phyloP scores from a whole-genome alignment of 1,140 invertebrate species.

The Eriosoma lanigerum region DNA sequence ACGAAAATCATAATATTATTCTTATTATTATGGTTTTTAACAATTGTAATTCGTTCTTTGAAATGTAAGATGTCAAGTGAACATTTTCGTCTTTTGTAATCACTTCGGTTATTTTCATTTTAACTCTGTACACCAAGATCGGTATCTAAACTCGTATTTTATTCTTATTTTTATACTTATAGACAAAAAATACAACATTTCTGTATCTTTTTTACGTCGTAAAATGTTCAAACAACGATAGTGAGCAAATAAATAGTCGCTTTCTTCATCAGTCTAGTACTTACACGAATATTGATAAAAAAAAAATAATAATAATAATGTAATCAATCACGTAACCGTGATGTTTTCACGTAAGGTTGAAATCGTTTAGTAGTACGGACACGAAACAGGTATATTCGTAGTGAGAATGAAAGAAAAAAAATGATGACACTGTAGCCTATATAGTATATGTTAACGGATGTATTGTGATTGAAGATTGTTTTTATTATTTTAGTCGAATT shows the following conservation, averaged over 20 bases:
- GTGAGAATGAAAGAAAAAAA: conserved; percentile 9
- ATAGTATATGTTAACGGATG: not conserved
- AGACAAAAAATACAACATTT: too few relatives aligned
- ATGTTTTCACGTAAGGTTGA: conserved; percentile 3
- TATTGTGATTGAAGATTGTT: not conserved
- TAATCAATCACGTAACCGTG: conserved; percentile 28
- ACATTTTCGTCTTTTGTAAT: too few relatives aligned
- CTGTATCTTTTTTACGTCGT: not conserved
- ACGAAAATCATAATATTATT: too few relatives aligned
- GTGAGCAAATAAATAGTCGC: conserved; percentile 29
- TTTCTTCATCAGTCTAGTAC: conserved; percentile 21
- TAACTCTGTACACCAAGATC: too few relatives aligned
- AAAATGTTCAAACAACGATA: too few relatives aligned
- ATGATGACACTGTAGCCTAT: not conserved
- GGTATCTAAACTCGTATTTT: too few relatives aligned
- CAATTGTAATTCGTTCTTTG: too few relatives aligned
- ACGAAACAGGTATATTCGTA: conserved; percentile 29
- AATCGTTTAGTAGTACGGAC: conserved; percentile 10
- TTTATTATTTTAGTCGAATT: too few relatives aligned
- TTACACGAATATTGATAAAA: conserved; percentile 36
- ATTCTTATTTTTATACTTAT: too few relatives aligned
- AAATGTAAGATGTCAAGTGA: too few relatives aligned
- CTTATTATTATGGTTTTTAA: too few relatives aligned
- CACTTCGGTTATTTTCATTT: too few relatives aligned
- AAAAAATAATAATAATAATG: conserved; percentile 15